phyloP scores from a whole-genome alignment of 2,888 invertebrate genomes.

The Noctua comes region DNA sequence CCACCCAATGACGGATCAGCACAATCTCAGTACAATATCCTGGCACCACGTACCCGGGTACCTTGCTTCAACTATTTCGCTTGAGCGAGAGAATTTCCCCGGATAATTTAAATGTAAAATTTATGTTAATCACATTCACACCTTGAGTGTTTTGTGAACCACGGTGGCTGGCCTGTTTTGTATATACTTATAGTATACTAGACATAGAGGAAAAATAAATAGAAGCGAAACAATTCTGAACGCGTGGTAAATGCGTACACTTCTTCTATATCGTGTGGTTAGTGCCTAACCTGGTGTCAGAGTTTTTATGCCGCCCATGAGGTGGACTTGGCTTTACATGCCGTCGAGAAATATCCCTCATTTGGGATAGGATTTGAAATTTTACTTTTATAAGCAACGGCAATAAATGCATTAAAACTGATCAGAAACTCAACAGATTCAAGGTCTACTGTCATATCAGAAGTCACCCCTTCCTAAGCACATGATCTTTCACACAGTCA shows the following conservation, averaged over 20 bases:
- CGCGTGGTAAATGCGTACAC: background rate
- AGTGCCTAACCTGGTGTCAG: too few species aligned
- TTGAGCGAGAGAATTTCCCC: constrained; percentile 56
- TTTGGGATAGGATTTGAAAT: too few species aligned
- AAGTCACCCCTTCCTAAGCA: background rate
- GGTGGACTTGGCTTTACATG: too few species aligned
- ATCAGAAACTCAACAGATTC: too few species aligned
- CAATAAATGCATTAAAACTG: too few species aligned
- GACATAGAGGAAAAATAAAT: constrained; percentile 17
- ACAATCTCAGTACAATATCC: constrained; percentile 37
- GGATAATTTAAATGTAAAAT: constrained; percentile 83
- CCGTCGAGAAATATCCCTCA: too few species aligned
- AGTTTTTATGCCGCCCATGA: too few species aligned
- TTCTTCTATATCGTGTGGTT: too few species aligned
- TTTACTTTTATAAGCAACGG: too few species aligned
- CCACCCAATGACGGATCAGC: constrained; percentile 11
- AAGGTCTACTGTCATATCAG: background rate
- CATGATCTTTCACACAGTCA: background rate
- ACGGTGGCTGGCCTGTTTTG: constrained; percentile 50
- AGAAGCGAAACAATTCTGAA: background rate
- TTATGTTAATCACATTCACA: constrained; percentile 82
- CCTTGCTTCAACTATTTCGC: constrained; percentile 50
- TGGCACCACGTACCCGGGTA: constrained; percentile 50
- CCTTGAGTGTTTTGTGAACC: constrained; percentile 75
- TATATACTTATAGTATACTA: constrained; percentile 8